A percentile compares a stretch with the other conserved stretches of the same genome.
Evolutionary conservation across 2,113 vertebrate species (phyloP).

Genomic region (Butorides virescens): DNA sequence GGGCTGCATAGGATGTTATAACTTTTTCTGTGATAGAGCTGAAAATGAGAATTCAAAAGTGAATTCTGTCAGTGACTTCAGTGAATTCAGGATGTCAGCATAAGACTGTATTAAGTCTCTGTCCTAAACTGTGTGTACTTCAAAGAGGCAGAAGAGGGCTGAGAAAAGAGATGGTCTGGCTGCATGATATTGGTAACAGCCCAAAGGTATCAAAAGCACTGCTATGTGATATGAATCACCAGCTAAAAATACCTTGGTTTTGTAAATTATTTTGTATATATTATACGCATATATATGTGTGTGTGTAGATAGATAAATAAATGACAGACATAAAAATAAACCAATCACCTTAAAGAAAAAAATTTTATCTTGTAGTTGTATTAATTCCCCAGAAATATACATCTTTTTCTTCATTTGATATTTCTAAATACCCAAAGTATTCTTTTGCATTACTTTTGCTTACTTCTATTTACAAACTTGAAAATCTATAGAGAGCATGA

Average conservation of each 20-base stretch:
- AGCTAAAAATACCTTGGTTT: not conserved
- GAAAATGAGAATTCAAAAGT: not conserved
- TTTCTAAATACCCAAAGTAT: not conserved
- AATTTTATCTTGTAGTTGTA: not conserved
- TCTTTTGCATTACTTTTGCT: not conserved
- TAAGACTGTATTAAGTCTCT: not conserved
- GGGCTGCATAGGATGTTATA: not conserved
- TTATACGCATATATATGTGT: not conserved
- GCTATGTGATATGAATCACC: not conserved
- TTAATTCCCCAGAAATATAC: not conserved
- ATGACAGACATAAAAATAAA: not conserved
- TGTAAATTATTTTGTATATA: not conserved
- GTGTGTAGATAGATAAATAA: not conserved
- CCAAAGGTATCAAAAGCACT: not conserved
- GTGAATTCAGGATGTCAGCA: not conserved
- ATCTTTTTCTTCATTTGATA: not conserved
- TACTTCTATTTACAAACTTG: not conserved
- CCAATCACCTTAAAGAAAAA: not conserved
- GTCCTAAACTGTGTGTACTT: not conserved
- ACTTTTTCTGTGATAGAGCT: not conserved
- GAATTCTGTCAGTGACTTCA: not conserved
- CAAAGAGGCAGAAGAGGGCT: not conserved
- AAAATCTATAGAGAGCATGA: not conserved
- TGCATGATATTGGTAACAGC: not conserved
- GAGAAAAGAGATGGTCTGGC: not conserved